Percentiles rank a stretch among this genome's conserved stretches.
Conservation (phyloP, 2,888 invertebrate genomes). For the Hesperia comma region DNA sequence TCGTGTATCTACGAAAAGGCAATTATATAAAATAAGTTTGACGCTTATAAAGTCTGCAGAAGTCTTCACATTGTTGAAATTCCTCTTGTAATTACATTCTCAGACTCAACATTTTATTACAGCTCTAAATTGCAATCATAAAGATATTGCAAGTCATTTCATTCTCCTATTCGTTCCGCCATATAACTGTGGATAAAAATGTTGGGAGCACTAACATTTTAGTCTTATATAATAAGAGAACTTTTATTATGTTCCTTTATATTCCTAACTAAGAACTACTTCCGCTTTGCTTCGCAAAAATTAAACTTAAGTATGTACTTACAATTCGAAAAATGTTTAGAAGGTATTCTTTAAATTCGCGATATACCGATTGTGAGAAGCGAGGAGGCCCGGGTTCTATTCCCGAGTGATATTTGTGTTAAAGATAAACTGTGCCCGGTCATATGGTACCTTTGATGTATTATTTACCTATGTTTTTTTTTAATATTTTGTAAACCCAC, state of each 20-base stretch:
- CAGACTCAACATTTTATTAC: slow-evolving; percentile 29
- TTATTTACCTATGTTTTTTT: too few relatives aligned
- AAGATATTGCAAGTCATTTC: slow-evolving; percentile 35
- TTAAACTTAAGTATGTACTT: too few relatives aligned
- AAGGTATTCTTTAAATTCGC: too few relatives aligned
- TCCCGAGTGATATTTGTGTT: too few relatives aligned
- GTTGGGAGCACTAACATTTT: slow-evolving; percentile 26
- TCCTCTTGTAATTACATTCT: slow-evolving; percentile 36
- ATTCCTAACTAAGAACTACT: neutral
- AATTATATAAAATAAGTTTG: slow-evolving; percentile 13
- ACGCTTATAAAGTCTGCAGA: slow-evolving; percentile 15
- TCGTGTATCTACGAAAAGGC: too few relatives aligned
- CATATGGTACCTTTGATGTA: too few relatives aligned
- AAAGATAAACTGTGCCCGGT: too few relatives aligned
- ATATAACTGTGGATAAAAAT: slow-evolving; percentile 31
- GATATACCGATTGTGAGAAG: too few relatives aligned
- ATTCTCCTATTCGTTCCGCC: slow-evolving; percentile 30
- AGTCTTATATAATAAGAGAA: slow-evolving; percentile 7
- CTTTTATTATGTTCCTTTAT: slow-evolving; percentile 3
- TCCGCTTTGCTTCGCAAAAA: too few relatives aligned
- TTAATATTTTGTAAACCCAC: too few relatives aligned
- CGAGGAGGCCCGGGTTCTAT: too few relatives aligned
- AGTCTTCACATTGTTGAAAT: slow-evolving; percentile 29
- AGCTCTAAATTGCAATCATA: slow-evolving; percentile 35
- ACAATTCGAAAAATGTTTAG: too few relatives aligned